phyloP scores from a whole-genome alignment of 2,888 invertebrate species.

The Chrysina gloriosa region DNA sequence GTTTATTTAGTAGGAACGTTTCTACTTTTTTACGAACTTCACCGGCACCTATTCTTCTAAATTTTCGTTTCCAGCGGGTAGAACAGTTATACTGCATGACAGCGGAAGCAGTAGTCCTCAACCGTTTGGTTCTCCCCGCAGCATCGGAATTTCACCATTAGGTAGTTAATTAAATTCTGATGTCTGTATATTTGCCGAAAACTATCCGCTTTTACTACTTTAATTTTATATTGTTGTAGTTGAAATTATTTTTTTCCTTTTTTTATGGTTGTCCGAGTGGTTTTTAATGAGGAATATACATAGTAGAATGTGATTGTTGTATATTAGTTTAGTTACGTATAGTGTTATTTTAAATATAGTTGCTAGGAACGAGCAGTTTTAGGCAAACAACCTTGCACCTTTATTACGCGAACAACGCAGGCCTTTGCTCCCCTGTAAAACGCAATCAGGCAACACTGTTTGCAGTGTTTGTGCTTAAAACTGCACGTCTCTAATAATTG shows the following conservation, averaged over 20 bases:
- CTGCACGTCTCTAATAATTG: too few species aligned
- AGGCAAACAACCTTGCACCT: too few species aligned
- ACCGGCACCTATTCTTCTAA: slow-evolving; percentile 17
- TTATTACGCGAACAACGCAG: too few species aligned
- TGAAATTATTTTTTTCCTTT: background rate
- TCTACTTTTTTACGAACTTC: background rate
- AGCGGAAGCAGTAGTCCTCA: slow-evolving; percentile 69
- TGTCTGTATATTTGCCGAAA: slow-evolving; percentile 19
- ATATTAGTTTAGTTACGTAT: slow-evolving; percentile 3
- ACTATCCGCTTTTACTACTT: slow-evolving; percentile 14
- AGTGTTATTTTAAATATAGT: background rate
- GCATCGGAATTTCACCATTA: slow-evolving; percentile 69
- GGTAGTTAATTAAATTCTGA: slow-evolving; percentile 59
- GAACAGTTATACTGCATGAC: slow-evolving; percentile 58
- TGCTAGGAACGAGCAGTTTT: too few species aligned
- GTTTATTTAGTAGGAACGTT: background rate
- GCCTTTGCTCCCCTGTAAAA: too few species aligned
- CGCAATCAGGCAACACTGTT: too few species aligned
- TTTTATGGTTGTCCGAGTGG: background rate
- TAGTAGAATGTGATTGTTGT: slow-evolving; percentile 11
- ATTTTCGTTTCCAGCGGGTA: slow-evolving; percentile 45
- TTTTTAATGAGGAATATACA: background rate
- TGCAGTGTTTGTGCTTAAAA: too few species aligned
- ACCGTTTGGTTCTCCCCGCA: slow-evolving; percentile 68
- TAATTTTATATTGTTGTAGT: background rate